These are phyloP conservation scores for Ochlodes sylvanus DNA, from an alignment of 2,888 invertebrate species.

Conservation along the genomic window DNA sequence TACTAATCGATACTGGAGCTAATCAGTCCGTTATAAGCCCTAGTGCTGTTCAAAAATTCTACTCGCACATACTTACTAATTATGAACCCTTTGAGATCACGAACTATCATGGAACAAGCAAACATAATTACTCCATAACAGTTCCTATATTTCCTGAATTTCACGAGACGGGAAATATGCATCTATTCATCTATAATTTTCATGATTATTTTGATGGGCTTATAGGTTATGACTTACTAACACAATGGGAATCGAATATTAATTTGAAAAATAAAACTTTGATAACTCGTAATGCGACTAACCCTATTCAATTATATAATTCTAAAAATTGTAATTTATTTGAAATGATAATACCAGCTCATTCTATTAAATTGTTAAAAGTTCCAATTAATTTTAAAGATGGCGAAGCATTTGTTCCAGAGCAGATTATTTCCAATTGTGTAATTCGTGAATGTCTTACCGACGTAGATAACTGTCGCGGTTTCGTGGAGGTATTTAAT, in stretches of 20 bases:
- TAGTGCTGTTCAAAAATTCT: too few species aligned
- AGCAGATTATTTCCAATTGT: slow-evolving; percentile 3
- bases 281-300: not conserved
- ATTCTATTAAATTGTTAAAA: not conserved
- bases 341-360: not conserved
- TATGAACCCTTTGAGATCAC: not conserved
- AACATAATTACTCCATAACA: not conserved
- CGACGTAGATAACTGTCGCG: not conserved
- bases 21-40: too few species aligned
- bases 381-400: slow-evolving; percentile 16
- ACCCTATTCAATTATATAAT: not conserved
- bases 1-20: too few species aligned
- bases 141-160: not conserved
- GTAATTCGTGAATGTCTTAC: not conserved
- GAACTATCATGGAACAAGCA: not conserved
- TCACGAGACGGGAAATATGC: too few species aligned
- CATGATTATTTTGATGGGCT: not conserved
- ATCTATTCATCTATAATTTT: not conserved
- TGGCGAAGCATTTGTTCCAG: slow-evolving; percentile 15
- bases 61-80: too few species aligned
- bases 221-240: not conserved
- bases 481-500: not conserved
- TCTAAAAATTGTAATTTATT: slow-evolving; percentile 1
- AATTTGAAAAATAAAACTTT: not conserved
- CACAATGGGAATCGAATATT: not conserved